Percentiles rank a stretch among this genome's conserved stretches.
phyloP scores from a whole-genome alignment of 64 coral and sea anemone species.

The Anthopleura sola region DNA sequence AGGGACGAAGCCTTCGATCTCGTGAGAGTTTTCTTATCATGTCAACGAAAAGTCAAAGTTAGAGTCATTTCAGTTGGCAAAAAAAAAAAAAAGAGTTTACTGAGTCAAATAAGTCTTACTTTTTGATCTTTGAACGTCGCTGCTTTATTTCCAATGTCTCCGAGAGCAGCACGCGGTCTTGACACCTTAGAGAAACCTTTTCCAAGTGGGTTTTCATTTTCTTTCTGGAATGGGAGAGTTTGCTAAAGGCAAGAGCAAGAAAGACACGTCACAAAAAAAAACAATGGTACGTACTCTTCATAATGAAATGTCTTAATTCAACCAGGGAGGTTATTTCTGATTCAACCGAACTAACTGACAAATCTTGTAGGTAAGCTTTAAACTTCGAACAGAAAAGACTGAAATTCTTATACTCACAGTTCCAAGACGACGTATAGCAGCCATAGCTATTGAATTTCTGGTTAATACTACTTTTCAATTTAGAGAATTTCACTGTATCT shows the following conservation, averaged over 20 bases:
- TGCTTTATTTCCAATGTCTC: conserved; percentile 77
- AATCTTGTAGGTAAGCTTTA: background rate
- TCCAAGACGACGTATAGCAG: conserved; percentile 68
- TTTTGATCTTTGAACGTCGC: conserved; percentile 5
- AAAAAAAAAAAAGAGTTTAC: no score
- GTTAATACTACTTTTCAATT: background rate
- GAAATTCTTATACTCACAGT: conserved; percentile 41
- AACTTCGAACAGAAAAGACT: background rate
- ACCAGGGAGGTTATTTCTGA: no score
- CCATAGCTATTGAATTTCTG: background rate
- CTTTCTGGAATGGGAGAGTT: conserved; percentile 24
- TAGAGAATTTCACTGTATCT: background rate
- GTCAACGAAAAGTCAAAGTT: no score
- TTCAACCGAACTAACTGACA: background rate
- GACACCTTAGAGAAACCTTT: conserved; percentile 26
- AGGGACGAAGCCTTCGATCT: conserved; percentile 35
- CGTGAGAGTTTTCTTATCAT: conserved; percentile 14
- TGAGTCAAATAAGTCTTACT: background rate
- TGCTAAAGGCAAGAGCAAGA: background rate
- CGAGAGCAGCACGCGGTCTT: conserved; percentile 69
- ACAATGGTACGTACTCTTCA: no score
- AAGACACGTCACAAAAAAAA: background rate
- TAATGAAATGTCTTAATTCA: no score
- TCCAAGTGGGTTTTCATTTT: conserved; percentile 64
- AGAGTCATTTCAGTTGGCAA: no score